Evolutionary conservation across 2,888 invertebrate species (phyloP).

Genomic region (Ceratothoa steindachneri): DNA sequence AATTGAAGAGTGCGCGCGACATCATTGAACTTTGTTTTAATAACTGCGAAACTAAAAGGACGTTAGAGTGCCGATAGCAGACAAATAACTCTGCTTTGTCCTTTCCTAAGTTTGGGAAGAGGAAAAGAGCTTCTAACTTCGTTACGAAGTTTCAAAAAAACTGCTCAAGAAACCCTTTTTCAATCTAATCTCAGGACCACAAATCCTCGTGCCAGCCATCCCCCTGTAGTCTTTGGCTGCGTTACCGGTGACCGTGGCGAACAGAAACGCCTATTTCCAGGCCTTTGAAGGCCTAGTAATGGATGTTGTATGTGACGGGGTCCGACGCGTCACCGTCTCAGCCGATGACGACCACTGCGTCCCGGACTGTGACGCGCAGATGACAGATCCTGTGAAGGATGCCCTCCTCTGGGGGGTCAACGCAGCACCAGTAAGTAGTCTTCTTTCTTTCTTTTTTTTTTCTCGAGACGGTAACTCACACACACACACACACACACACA

Average conservation of each 20-base stretch:
- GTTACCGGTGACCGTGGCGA: not conserved
- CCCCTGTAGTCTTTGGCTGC: not conserved
- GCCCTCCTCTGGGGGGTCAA: conserved; percentile 13
- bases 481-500: not conserved
- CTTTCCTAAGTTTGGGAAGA: no score
- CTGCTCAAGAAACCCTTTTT: no score
- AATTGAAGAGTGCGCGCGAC: no score
- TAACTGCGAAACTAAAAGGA: no score
- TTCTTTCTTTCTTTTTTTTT: not conserved
- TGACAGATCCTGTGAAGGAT: conserved; percentile 8
- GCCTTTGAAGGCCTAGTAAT: conserved; percentile 18
- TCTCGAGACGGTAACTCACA: not conserved
- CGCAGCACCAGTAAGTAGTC: conserved; percentile 2
- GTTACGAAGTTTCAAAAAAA: no score
- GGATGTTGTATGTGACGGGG: conserved; percentile 44
- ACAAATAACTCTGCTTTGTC: no score
- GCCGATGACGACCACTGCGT: conserved; percentile 46
- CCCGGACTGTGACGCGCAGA: conserved; percentile 33
- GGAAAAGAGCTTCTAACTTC: no score
- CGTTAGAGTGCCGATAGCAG: no score
- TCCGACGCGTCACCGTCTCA: conserved; percentile 41
- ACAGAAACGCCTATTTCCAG: not conserved
- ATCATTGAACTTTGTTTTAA: no score
- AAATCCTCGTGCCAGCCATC: no score
- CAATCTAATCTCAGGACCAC: no score